Evolutionary conservation across 92 coral and sea anemone species (phyloP).

Genomic region (Metridium senile): DNA sequence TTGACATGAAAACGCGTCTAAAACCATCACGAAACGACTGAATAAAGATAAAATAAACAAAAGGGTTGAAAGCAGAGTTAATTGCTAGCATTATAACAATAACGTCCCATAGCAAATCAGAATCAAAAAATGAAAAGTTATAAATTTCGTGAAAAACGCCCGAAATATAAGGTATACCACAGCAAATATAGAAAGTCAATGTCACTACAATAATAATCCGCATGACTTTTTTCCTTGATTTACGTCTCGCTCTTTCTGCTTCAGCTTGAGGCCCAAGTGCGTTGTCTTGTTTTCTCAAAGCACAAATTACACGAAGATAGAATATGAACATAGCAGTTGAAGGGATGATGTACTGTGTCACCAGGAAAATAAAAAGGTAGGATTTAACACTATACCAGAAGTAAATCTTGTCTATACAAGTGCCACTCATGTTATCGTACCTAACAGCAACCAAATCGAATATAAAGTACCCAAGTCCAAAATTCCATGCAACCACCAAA

Average conservation of each 20-base stretch:
- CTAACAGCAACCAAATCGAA: neutral
- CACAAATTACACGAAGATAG: neutral
- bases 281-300: neutral
- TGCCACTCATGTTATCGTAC: neutral
- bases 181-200: neutral
- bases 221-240: conserved; percentile 4
- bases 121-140: neutral
- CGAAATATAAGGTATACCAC: neutral
- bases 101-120: neutral
- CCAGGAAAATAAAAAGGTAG: neutral
- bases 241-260: neutral
- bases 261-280: neutral
- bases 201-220: neutral
- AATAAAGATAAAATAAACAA: neutral
- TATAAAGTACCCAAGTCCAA: neutral
- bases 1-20: neutral
- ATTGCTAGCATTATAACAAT: neutral
- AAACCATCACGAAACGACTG: neutral
- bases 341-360: neutral
- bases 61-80: neutral
- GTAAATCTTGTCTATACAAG: neutral
- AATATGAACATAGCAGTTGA: neutral
- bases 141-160: neutral
- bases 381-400: neutral
- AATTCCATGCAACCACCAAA: neutral